Evolutionary conservation across 30 jellyfish, hydroid and myxozoan genomes (phyloP), one percentile per base, ranked within the genome.

Genomic region (Chrysaora quinquecirrha): DNA sequence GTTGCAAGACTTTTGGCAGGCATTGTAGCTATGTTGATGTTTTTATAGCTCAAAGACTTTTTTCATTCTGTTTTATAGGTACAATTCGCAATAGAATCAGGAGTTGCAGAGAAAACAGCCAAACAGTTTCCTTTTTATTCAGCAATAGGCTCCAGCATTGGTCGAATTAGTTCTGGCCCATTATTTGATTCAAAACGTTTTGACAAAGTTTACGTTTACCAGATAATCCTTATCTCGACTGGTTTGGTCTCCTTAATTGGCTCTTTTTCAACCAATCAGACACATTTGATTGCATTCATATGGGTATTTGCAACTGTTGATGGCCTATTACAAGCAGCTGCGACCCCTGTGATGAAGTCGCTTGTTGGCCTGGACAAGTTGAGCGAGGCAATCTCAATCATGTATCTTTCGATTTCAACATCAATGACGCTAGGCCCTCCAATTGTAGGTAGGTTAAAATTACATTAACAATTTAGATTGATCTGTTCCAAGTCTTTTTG

Each of bases 361-460:
- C 52, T 56, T 12, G 49, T 60, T 1, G 85, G 91, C 16, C 46
- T 68, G 18, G 34, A 48, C 0, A 34, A 27, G 0, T 29, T 69
- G 20, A 31, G 78, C 34, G 91, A 68, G 38, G 91, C 79, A 1
- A 22, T 34, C 14, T 68, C 91, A 0, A 23, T 81, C 60, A 30
- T 47, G 2, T 47, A 67, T 19, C 24, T 73, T 2, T 70, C 69
- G 2, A 72, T 23, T 68, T 81, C 85, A 2, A 25, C 32, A 2
- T 32, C 91, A 1, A 43, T 70, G n/a, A 34, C 69, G 75, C 65
- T 81, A n/a, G 91, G 91, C 23, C 85, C 91, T 10, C 68, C 68
- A 20, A 52, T 52, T 7, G 68, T 52, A 4, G 68, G 68, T 52
- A 52, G 19, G 68, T 19, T n/a, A n/a, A n/a, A n/a, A n/a, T n/a